A percentile compares a stretch with the other conserved stretches of the same genome.
These are phyloP conservation scores for Trachelus stipa DNA, from an alignment of 2,888 invertebrate genomes.

Conservation along the genomic window DNA sequence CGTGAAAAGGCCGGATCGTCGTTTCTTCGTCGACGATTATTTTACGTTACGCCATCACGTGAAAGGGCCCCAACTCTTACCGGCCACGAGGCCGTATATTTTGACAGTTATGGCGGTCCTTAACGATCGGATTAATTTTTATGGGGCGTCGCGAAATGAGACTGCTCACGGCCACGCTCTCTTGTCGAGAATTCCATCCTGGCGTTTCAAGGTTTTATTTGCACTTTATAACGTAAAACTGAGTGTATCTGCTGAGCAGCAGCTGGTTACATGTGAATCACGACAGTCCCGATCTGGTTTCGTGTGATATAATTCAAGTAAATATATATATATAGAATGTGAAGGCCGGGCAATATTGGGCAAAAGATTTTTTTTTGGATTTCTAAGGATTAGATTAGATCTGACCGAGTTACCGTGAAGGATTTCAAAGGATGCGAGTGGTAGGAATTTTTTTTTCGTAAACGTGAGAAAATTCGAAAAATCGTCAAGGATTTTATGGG, in stretches of 20 bases:
- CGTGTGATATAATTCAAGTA: not conserved
- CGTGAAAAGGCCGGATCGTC: not conserved
- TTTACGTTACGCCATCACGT: not conserved
- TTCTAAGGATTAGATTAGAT: not conserved
- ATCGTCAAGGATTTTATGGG: constrained; percentile 23
- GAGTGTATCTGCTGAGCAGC: constrained; percentile 15
- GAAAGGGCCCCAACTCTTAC: constrained; percentile 4
- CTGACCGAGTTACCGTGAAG: not conserved
- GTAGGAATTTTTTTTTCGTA: constrained; percentile 1
- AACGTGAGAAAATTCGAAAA: constrained; percentile 53
- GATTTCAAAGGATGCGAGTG: not conserved
- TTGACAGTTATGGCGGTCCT: constrained; percentile 51
- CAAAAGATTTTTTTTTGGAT: not conserved
- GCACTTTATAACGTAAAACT: constrained; percentile 30
- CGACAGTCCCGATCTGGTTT: not conserved
- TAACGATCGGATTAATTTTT: constrained; percentile 62
- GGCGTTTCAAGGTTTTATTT: constrained; percentile 42
- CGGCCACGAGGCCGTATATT: constrained; percentile 50
- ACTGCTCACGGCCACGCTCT: constrained; percentile 30
- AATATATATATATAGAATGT: too few relatives aligned
- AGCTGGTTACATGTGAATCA: not conserved
- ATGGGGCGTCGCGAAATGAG: constrained; percentile 51
- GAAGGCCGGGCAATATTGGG: too few relatives aligned
- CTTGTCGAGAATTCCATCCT: constrained; percentile 4
- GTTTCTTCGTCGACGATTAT: constrained; percentile 2